A percentile compares a stretch with the other conserved stretches of the same genome.
phyloP scores from a whole-genome alignment of 2,888 invertebrate species.

The Operophtera brumata region DNA sequence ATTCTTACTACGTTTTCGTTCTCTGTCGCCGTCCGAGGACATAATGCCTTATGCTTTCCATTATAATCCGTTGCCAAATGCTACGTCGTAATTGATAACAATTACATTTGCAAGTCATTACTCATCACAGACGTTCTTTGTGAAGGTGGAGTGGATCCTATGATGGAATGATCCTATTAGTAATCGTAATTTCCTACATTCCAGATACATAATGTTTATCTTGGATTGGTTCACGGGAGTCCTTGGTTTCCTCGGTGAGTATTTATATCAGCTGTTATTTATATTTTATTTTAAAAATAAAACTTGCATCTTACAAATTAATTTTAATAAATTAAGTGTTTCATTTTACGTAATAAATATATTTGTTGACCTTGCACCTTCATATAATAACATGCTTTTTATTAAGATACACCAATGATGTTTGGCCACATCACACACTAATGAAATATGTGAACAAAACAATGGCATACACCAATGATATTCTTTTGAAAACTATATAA shows the following conservation, averaged over 20 bases:
- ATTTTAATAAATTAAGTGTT: background rate
- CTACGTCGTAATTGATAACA: slow-evolving; percentile 55
- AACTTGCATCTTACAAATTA: background rate
- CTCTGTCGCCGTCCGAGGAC: slow-evolving; percentile 41
- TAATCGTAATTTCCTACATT: slow-evolving; percentile 54
- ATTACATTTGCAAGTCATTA: slow-evolving; percentile 68
- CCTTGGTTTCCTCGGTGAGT: slow-evolving; percentile 94
- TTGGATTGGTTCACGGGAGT: slow-evolving; percentile 98
- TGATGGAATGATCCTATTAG: slow-evolving; percentile 27
- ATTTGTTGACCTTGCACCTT: slow-evolving; percentile 16
- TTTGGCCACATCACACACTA: background rate
- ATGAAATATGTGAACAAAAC: background rate
- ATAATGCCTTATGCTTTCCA: slow-evolving; percentile 36
- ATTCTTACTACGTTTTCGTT: slow-evolving; percentile 55
- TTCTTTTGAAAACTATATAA: background rate
- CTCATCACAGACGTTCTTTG: slow-evolving; percentile 55
- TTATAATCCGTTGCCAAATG: slow-evolving; percentile 40
- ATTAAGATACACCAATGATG: background rate
- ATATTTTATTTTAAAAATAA: slow-evolving; percentile 1
- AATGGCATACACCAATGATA: background rate
- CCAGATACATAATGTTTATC: slow-evolving; percentile 90
- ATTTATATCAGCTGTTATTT: slow-evolving; percentile 18
- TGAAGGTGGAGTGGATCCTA: slow-evolving; percentile 37
- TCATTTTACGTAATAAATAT: slow-evolving; percentile 1
- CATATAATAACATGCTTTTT: background rate